Evolutionary conservation across 2,113 vertebrate species (phyloP), one percentile per base, ranked within the genome.

Genomic region (Zosterops hypoxanthus): DNA sequence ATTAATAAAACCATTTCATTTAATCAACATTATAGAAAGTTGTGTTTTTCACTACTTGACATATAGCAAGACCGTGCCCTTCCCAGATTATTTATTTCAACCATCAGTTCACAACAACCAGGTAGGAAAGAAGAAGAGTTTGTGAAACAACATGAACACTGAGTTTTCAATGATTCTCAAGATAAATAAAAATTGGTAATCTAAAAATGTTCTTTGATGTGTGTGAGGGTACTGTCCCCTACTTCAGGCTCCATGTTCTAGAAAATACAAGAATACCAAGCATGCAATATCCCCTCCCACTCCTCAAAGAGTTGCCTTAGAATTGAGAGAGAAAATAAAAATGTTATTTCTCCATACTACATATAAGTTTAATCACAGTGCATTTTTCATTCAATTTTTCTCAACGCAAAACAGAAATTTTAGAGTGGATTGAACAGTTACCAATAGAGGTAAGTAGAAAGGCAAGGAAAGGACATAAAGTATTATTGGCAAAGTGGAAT

Each of bases 371-470:
- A 81, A 90, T 93, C 82, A 93, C 68, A 88, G 60, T 33, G 44
- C 56, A 52, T 95, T 95, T 93, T 88, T 95, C 89, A 69, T 89
- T 95, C 55, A 46, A 86, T 90, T 85, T 88, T 68, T 95, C 90
- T 94, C 63, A 90, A 95, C 94, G 95, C 87, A 90, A 95, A 94
- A 55, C 29, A 93, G 66, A 80, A 82, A 63, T 83, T 96, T 96
- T 88, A 77, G 90, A 95, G 79, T 81, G 47, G 75, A 73, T 82
- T 92, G 82, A 91, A 79, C 64, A 88, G 66, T 82, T 70, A 59
- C 72, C 33, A 1, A 71, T 94, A 65, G 64, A 86, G 24, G 66
- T 50, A 73, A 56, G 63, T 61, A 95, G 70, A 79, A 90, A 89
- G 46, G 57, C 55, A 85, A 59, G 64, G 46, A 91, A 93, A 91